phyloP scores from a whole-genome alignment of 2,888 invertebrate genomes.

The Drosophila niveifrons region DNA sequence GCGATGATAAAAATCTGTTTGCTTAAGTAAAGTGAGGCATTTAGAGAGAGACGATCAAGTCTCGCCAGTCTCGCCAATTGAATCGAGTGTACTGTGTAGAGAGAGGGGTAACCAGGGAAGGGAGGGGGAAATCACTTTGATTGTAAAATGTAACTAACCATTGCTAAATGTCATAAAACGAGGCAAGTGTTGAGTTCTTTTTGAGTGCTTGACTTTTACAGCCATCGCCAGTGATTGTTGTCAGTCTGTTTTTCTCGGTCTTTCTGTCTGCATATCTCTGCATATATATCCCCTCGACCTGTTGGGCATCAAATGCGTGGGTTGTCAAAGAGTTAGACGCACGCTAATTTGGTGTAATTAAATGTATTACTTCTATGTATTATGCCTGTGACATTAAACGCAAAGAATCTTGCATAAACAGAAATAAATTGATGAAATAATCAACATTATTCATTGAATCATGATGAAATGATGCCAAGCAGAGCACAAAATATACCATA shows the following conservation, averaged over 20 bases:
- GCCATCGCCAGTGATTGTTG: conserved; percentile 36
- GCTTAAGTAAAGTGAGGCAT: conserved; percentile 81
- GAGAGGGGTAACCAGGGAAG: background rate
- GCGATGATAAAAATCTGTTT: conserved; percentile 78
- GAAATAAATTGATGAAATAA: too few species aligned
- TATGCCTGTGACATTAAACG: background rate
- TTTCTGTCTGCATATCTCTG: background rate
- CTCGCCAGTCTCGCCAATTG: background rate
- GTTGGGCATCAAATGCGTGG: conserved; percentile 1
- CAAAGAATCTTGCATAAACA: too few species aligned
- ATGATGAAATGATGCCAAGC: too few species aligned
- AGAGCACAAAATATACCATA: too few species aligned
- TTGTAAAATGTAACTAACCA: conserved; percentile 67
- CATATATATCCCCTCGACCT: too few species aligned
- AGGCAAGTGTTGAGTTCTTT: conserved; percentile 54
- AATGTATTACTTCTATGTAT: too few species aligned
- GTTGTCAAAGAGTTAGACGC: background rate
- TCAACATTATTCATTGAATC: too few species aligned
- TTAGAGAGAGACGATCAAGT: conserved; percentile 35
- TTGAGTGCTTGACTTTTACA: conserved; percentile 44
- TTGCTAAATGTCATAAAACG: conserved; percentile 74
- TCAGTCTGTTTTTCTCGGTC: background rate
- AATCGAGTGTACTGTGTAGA: background rate
- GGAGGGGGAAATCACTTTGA: conserved; percentile 28
- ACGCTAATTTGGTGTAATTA: conserved; percentile 3